Percentiles rank a stretch among this genome's conserved stretches.
Conservation (phyloP, 2,888 invertebrate genomes). For the Argyresthia goedartella region DNA sequence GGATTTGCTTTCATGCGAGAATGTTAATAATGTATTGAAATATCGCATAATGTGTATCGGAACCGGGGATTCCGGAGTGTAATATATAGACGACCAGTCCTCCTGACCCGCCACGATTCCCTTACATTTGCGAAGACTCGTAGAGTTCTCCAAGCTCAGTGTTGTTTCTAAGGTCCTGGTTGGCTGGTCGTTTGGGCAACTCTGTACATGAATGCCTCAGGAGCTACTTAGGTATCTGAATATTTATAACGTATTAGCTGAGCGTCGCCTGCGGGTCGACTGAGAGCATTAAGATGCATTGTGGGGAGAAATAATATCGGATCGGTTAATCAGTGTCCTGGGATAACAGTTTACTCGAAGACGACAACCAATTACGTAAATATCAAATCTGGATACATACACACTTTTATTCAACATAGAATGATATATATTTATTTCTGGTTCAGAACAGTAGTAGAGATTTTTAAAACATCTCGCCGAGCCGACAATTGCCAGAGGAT, state of each 20-base stretch:
- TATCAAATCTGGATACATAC: too few species aligned
- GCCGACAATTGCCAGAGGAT: too few species aligned
- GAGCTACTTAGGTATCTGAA: constrained; percentile 65
- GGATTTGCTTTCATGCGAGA: constrained; percentile 10
- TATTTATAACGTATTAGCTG: constrained; percentile 65
- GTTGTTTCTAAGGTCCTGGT: constrained; percentile 17
- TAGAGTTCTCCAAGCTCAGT: constrained; percentile 2
- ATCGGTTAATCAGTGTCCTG: too few species aligned
- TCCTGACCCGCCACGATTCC: constrained; percentile 20
- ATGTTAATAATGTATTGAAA: constrained; percentile 64
- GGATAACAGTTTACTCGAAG: too few species aligned
- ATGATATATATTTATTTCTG: too few species aligned
- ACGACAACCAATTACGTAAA: too few species aligned
- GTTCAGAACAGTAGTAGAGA: too few species aligned
- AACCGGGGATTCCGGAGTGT: constrained; percentile 36
- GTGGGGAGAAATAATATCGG: background rate
- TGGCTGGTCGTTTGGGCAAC: constrained; percentile 36
- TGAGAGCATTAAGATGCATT: background rate
- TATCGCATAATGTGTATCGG: constrained; percentile 59
- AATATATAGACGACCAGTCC: constrained; percentile 30
- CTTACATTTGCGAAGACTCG: background rate
- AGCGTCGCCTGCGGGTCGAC: constrained; percentile 27
- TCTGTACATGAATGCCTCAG: constrained; percentile 44
- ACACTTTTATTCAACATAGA: too few species aligned
- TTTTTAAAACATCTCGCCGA: too few species aligned